phyloP scores from a whole-genome alignment of 2,888 invertebrate species.

The Keiferia lycopersicella region DNA sequence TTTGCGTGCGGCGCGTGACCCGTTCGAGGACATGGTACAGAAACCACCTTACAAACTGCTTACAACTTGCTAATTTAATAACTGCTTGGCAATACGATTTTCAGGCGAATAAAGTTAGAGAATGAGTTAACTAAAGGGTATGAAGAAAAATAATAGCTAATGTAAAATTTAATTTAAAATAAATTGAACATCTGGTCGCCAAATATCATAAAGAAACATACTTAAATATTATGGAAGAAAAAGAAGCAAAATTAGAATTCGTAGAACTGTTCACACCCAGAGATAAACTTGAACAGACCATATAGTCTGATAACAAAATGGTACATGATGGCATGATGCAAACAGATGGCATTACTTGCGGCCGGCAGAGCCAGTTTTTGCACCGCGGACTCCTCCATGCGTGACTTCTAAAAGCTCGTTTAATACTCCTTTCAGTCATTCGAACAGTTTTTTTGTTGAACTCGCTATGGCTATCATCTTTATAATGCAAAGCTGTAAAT shows the following conservation, averaged over 20 bases:
- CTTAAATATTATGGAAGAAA: too few species aligned
- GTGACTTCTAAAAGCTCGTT: constrained; percentile 74
- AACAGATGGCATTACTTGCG: constrained; percentile 13
- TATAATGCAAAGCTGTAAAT: constrained; percentile 62
- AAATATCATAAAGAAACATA: too few species aligned
- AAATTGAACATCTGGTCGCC: too few species aligned
- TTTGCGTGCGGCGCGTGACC: constrained; percentile 76
- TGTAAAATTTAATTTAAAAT: too few species aligned
- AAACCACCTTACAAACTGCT: constrained; percentile 43
- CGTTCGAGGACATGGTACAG: constrained; percentile 71
- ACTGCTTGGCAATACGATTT: background rate
- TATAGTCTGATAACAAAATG: background rate
- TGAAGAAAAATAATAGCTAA: background rate
- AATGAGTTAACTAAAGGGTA: background rate
- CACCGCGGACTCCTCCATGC: constrained; percentile 58
- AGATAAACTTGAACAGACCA: background rate
- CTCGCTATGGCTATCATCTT: constrained; percentile 58
- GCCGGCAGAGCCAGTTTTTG: constrained; percentile 58
- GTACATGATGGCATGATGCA: background rate
- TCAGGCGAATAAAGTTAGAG: too few species aligned
- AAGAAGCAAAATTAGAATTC: too few species aligned
- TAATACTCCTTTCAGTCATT: constrained; percentile 70
- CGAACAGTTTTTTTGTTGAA: constrained; percentile 52
- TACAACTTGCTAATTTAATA: constrained; percentile 12
- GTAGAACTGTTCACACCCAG: background rate